phyloP scores from a whole-genome alignment of 2,888 invertebrate species.

The Acleris cristana region DNA sequence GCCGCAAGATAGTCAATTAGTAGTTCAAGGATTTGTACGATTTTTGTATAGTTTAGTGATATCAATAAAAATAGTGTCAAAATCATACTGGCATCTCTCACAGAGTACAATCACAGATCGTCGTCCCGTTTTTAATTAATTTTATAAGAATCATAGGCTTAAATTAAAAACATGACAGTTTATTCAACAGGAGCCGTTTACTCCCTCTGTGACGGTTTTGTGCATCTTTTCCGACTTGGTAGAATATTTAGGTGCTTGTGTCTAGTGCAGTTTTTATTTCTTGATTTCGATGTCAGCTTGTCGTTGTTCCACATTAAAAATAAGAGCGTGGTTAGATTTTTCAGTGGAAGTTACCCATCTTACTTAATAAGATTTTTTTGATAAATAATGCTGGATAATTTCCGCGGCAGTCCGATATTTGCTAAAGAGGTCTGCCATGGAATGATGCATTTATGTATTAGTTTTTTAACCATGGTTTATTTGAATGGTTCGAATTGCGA shows the following conservation, averaged over 20 bases:
- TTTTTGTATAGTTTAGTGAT: slow-evolving; percentile 32
- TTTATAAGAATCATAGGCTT: too few relatives aligned
- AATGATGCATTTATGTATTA: slow-evolving; percentile 27
- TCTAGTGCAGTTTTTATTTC: slow-evolving; percentile 50
- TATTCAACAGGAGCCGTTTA: too few relatives aligned
- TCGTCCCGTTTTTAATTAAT: too few relatives aligned
- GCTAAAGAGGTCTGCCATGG: slow-evolving; percentile 61
- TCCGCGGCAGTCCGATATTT: slow-evolving; percentile 59
- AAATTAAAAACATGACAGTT: too few relatives aligned
- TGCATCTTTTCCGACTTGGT: slow-evolving; percentile 31
- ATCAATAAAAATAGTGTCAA: slow-evolving; percentile 11
- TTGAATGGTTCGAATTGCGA: slow-evolving; percentile 17
- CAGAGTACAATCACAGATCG: too few relatives aligned
- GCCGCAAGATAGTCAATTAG: slow-evolving; percentile 70
- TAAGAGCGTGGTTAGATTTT: slow-evolving; percentile 16
- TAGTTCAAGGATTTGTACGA: slow-evolving; percentile 64
- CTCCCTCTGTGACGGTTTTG: slow-evolving; percentile 8
- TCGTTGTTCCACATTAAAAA: slow-evolving; percentile 58
- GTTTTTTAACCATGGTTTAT: slow-evolving; percentile 19
- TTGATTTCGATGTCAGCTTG: slow-evolving; percentile 52
- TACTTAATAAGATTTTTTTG: slow-evolving; percentile 20
- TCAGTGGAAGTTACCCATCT: slow-evolving; percentile 14
- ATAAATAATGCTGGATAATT: slow-evolving; percentile 7
- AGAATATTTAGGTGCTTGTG: slow-evolving; percentile 55
- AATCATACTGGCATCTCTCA: not conserved